Evolutionary conservation across 2,888 invertebrate genomes (phyloP), one percentile per base, ranked within the genome.

Genomic region (Monopis laevigella): DNA sequence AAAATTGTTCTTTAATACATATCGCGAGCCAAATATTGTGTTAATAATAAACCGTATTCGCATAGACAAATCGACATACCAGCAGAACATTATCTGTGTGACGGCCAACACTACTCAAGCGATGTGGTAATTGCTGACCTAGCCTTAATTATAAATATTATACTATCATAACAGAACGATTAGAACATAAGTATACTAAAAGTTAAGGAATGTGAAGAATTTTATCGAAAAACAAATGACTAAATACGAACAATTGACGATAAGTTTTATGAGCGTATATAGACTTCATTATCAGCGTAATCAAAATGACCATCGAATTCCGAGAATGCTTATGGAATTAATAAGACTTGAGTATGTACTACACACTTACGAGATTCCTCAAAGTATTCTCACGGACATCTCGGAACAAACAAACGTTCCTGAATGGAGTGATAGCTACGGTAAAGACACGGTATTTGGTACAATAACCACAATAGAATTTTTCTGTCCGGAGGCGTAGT

Each of bases 391-490:
- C 59, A 58, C 59, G 57, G 53, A 48, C 14, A 13, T 17, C 17
- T 14, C 7, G 6, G 11, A n/a, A n/a, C 6, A 28, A 28, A n/a
- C 10, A 27, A 27, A 11, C 27, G 27, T 10, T 27, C 13, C 6
- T n/a, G 38, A 18, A 19, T 19, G 24, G 59, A 21, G 13, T 17
- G 41, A 59, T 62, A 63, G 58, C 59, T 58, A 60, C 58, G 64
- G 65, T 71, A 71, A 71, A 69, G 67, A 70, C 65, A 65, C 65
- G 66, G 72, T 72, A 75, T 78, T 74, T 65, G 68, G 46, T 43
- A 73, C 71, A 67, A 67, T 69, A 72, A 69, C 67, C 71, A 75
- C 77, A 71, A 72, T 73, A 75, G 71, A 74, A 70, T 74, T 71
- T 74, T 74, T 75, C 69, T 70, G 59, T 56, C 66, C 63, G 63